phyloP scores from a whole-genome alignment of 2,113 vertebrate genomes.

The Tetrax tetrax region DNA sequence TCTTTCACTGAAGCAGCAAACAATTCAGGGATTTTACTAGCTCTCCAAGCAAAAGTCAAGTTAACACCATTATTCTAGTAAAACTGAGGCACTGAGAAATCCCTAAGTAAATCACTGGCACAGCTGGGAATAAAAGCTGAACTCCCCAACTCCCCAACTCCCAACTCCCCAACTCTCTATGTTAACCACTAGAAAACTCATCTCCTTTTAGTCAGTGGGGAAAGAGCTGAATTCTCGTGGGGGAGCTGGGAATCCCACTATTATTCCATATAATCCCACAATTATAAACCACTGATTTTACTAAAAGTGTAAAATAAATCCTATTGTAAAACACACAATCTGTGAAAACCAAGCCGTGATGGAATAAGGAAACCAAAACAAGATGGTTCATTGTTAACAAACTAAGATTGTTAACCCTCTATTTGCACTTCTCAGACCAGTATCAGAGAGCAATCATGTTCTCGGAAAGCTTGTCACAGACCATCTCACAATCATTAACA shows the following conservation, averaged over 20 bases:
- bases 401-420: background rate
- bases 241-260: background rate
- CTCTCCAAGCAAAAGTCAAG: background rate
- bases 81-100: background rate
- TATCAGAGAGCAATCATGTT: background rate
- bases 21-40: background rate
- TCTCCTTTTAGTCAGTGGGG: background rate
- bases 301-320: background rate
- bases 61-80: background rate
- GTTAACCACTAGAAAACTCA: background rate
- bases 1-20: background rate
- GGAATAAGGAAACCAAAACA: background rate
- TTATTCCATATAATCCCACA: background rate
- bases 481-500: background rate
- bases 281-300: background rate
- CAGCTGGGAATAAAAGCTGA: conserved; percentile 1
- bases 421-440: background rate
- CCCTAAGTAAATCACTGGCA: background rate
- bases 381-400: background rate
- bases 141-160: background rate
- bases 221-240: background rate
- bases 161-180: background rate
- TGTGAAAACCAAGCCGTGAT: background rate
- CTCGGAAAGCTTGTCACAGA: background rate
- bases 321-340: background rate